Evolutionary conservation across 92 coral and sea anemone species (phyloP).

Genomic region (Heliopora coerulea): DNA sequence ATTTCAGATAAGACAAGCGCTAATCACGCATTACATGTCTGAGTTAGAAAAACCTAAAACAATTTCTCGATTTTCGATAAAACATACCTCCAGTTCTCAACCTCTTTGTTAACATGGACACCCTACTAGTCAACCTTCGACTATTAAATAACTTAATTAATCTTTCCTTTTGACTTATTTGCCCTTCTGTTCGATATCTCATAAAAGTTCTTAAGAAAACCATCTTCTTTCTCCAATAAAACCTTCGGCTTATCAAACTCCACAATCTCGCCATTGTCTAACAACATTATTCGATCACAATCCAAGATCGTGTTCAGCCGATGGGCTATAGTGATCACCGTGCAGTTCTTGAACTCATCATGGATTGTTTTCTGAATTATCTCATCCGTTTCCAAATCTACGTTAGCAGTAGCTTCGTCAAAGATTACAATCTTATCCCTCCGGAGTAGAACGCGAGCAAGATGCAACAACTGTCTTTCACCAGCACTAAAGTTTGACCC

Average conservation of each 20-base stretch:
- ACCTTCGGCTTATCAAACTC: slow-evolving; percentile 33
- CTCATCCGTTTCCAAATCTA: slow-evolving; percentile 19
- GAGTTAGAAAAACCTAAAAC: too few species aligned
- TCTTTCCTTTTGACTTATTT: too few species aligned
- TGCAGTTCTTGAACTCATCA: slow-evolving; percentile 19
- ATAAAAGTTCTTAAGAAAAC: not conserved
- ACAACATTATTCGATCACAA: slow-evolving; percentile 32
- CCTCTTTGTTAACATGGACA: too few species aligned
- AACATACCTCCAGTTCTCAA: too few species aligned
- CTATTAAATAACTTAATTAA: too few species aligned
- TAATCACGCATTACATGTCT: too few species aligned
- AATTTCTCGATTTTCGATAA: too few species aligned
- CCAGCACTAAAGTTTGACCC: slow-evolving; percentile 30
- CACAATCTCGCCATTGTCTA: slow-evolving; percentile 22
- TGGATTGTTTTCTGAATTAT: slow-evolving; percentile 14
- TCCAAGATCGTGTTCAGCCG: slow-evolving; percentile 12
- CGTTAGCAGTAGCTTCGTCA: slow-evolving; percentile 33
- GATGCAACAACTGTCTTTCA: slow-evolving; percentile 22
- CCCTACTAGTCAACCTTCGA: too few species aligned
- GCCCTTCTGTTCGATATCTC: too few species aligned
- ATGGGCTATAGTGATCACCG: slow-evolving; percentile 35
- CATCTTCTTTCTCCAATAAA: slow-evolving; percentile 9
- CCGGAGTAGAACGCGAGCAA: slow-evolving; percentile 21
- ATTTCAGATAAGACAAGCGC: too few species aligned
- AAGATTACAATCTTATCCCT: slow-evolving; percentile 19